phyloP scores from a whole-genome alignment of 2,888 invertebrate species.

The Brachypalpus laphriformis region DNA sequence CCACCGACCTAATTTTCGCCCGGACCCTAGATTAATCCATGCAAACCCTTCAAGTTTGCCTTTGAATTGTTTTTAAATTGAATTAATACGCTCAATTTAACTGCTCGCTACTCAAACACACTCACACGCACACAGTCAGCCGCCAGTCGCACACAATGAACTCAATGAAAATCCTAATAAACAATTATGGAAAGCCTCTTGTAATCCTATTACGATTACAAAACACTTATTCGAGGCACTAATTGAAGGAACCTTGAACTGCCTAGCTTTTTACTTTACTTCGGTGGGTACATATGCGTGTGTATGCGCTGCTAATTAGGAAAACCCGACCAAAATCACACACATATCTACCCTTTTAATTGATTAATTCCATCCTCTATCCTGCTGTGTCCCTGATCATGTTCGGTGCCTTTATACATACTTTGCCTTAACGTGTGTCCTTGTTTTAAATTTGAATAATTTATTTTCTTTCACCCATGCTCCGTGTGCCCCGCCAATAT shows the following conservation, averaged over 20 bases:
- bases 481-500: not conserved
- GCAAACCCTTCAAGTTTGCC: constrained; percentile 22
- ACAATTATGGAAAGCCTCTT: constrained; percentile 51
- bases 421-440: constrained; percentile 22
- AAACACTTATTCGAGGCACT: constrained; percentile 58
- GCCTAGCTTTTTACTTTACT: constrained; percentile 17
- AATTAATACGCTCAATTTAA: constrained; percentile 30
- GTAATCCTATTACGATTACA: constrained; percentile 55
- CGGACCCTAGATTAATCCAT: constrained; percentile 1
- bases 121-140: not conserved
- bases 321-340: constrained; percentile 37
- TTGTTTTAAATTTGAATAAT: constrained; percentile 62
- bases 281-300: not conserved
- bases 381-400: constrained; percentile 6
- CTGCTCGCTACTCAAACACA: not conserved
- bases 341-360: constrained; percentile 32
- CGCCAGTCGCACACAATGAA: not conserved
- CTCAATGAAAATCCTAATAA: constrained; percentile 31
- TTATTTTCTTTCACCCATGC: constrained; percentile 1
- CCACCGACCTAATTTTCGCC: not conserved
- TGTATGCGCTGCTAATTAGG: constrained; percentile 42
- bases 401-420: not conserved
- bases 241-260: constrained; percentile 53
- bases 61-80: constrained; percentile 30
- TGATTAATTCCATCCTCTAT: constrained; percentile 33